Conservation (phyloP, 1,140 invertebrate species). For the Heliconius melpomene region DNA sequence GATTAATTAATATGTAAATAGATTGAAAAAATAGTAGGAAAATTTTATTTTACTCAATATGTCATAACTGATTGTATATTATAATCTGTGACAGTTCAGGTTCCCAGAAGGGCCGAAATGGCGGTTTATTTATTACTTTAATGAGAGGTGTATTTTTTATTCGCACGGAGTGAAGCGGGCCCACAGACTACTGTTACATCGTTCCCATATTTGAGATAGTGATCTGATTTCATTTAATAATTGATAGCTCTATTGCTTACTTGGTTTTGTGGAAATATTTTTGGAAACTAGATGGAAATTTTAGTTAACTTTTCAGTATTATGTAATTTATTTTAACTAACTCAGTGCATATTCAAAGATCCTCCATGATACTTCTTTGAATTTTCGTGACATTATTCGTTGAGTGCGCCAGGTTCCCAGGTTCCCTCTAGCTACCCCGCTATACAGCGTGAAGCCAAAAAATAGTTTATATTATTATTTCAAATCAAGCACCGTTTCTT, state of each 20-base stretch:
- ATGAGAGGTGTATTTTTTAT: constrained; percentile 25
- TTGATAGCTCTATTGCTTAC: background rate
- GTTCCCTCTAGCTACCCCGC: too few relatives aligned
- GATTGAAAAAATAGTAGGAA: background rate
- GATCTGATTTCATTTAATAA: constrained; percentile 2
- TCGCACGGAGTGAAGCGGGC: constrained; percentile 14
- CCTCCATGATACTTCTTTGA: too few relatives aligned
- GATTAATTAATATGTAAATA: background rate
- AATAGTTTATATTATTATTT: background rate
- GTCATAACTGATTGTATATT: constrained; percentile 8
- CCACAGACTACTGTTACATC: constrained; percentile 17
- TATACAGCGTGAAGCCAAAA: too few relatives aligned
- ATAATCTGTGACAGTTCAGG: constrained; percentile 40
- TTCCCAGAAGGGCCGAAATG: constrained; percentile 46
- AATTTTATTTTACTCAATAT: background rate
- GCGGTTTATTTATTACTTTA: constrained; percentile 27
- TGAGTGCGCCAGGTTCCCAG: too few relatives aligned
- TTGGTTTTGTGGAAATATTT: too few relatives aligned
- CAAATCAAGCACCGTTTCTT: background rate
- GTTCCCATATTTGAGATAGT: constrained; percentile 12
- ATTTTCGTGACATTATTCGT: too few relatives aligned
- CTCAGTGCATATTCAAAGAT: too few relatives aligned
- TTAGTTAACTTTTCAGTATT: too few relatives aligned
- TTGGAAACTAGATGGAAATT: too few relatives aligned
- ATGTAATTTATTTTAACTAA: too few relatives aligned